Conservation (phyloP, 2,113 vertebrate genomes). For the Hemibagrus wyckioides region DNA sequence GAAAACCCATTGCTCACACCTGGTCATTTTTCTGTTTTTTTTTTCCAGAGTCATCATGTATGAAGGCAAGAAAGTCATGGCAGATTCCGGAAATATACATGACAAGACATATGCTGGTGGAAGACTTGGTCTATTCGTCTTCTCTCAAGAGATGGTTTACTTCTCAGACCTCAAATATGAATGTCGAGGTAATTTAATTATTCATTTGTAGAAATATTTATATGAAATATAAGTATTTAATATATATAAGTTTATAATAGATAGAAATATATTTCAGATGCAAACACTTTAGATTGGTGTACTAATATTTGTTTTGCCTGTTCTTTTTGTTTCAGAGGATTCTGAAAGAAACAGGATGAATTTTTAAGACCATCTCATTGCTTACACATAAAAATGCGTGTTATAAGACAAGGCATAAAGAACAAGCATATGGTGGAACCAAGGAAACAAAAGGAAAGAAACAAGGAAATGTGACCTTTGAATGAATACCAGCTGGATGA, state of each 20-base stretch:
- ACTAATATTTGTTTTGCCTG: slow-evolving; percentile 39
- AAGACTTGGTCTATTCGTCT: slow-evolving; percentile 93
- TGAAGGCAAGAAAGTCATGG: slow-evolving; percentile 98
- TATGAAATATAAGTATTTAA: neutral
- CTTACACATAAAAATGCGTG: slow-evolving; percentile 56
- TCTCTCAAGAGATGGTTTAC: slow-evolving; percentile 99
- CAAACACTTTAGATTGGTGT: slow-evolving; percentile 2
- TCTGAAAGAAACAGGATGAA: slow-evolving; percentile 70
- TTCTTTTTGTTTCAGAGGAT: slow-evolving; percentile 78
- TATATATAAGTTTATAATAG: no score
- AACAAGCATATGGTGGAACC: slow-evolving; percentile 76
- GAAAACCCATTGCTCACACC: slow-evolving; percentile 11
- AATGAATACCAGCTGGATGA: slow-evolving; percentile 63
- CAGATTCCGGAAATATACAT: slow-evolving; percentile 93
- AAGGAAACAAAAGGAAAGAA: slow-evolving; percentile 73
- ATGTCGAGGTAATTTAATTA: slow-evolving; percentile 85
- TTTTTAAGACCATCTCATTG: slow-evolving; percentile 74
- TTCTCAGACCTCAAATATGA: slow-evolving; percentile 99
- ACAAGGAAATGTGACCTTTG: slow-evolving; percentile 70
- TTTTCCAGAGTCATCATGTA: slow-evolving; percentile 93
- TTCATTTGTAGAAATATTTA: neutral
- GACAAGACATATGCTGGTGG: slow-evolving; percentile 97
- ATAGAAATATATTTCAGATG: neutral
- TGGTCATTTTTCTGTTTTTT: neutral
- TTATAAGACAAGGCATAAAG: slow-evolving; percentile 76